Base-by-base conservation (phyloP, 2,797 vertebrate species). In the Okamejei kenojei region DNA sequence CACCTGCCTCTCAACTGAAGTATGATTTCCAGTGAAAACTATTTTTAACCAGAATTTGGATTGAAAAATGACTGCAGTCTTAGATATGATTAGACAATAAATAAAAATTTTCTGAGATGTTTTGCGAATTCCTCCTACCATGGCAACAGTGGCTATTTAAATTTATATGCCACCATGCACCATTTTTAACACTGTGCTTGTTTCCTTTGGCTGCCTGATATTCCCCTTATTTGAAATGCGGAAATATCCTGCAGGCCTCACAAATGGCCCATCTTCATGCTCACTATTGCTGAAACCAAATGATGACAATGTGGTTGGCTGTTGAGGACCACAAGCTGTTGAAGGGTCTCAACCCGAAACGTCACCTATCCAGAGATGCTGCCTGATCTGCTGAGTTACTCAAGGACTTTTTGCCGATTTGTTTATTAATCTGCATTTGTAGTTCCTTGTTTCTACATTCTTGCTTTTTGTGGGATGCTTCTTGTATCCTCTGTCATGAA, bases 61-160 rank as follows among this genome's bases (percentile, higher is more conserved):
- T 63, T 86, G 29, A 86, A 61, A 86, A 65, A 63, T 45, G 29
- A 19, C 58, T 86, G 61, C 58, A 65, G 26, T 29, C 13, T 7
- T 15, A 86, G 26, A 65, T 63, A 19, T 19, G 54, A 61, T 15
- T 84, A 54, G 23, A 9, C 29, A 84, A 29, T 26, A 58, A 86
- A 32, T 86, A 86, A 86, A 86, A 19, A 29, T 32, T 65, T 86
- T 63, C 7, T 65, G 29, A 63, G 82, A 11, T 86, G 82, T 86
- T 1, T 86, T 29, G 61, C 10, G 58, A 26, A 86, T 54, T 63
- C 54, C 54, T 63, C 26, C 17, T 63, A 19, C 58, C 58, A 63
- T 65, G 82, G 82, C 82, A 86, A 86, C 58, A 86, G 6, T 86
- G 82, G 10, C 58, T 23, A 86, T 86, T 86, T 86, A 32, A 86